Evolutionary conservation across 2,888 invertebrate genomes (phyloP), one percentile per base, ranked within the genome.

Genomic region (Rhorus exstirpatorius): DNA sequence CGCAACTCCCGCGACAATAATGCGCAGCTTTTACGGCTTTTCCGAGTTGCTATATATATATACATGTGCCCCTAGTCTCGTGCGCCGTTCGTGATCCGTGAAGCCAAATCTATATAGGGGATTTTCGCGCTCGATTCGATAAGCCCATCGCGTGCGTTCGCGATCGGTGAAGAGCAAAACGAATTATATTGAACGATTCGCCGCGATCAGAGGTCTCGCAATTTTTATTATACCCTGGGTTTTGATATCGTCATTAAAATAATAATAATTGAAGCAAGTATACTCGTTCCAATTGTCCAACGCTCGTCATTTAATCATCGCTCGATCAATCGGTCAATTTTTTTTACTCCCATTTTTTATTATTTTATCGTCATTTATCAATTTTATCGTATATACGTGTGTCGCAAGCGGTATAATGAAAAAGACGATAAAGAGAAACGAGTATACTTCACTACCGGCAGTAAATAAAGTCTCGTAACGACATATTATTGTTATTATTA

Each of bases 11-110:
- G 41, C 19, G 53, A 53, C 63, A 65, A 26, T 75, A 75, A 51
- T 77, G 60, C 31, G 19, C 77, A 77, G 61, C 68, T 53, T 77
- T 70, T 77, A 61, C 68, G 51, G 60, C 60, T 77, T 58, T 60
- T 70, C 60, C 61, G 26, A 51, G 49, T 35, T 21, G 35, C 58
- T 1, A 6, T 19, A 14, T 38, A 38, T n/a, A 46, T 58, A 61
- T 38, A n/a, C n/a, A n/a, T n/a, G n/a, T n/a, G n/a, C n/a, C n/a
- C n/a, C n/a, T n/a, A 51, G 61, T 61, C 61, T 61, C 26, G 21
- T 35, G 38, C 61, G 31, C 8, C 31, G 14, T 6, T 55, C 3
- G 14, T 3, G 46, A 3, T 1, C 12, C 3, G 46, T 17, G 17
- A 53, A 63, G 63, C 26, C 74, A 53, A n/a, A 53, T 72, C 55